Evolutionary conservation across 1,140 invertebrate genomes (phyloP), one percentile per base, ranked within the genome.

Genomic region (Zaprionus capensis): DNA sequence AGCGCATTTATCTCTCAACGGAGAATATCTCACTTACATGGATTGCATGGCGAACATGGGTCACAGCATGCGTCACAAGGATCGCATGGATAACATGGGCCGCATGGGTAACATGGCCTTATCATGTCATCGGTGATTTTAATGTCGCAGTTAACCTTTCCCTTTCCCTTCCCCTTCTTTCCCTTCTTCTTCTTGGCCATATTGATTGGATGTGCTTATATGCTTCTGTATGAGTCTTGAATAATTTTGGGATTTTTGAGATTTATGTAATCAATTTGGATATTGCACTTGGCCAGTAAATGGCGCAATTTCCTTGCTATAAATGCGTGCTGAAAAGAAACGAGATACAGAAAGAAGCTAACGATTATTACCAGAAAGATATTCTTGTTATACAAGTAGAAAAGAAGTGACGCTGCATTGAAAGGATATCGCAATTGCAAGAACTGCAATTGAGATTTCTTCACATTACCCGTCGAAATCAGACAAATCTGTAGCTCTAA

Each of bases 271-370:
- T 82, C 86, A 86, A 90, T 91, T 91, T 86, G 55, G 82, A 91
- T 90, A 65, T 81, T 81, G 73, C 90, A 92, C 78, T 92, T 92
- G 79, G 80, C 63, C 74, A 92, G 62, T 64, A 78, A 85, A 68
- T 81, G 84, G 67, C 79, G 79, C 76, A 92, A 76, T 82, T 92
- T 87, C 76, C 88, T 65, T 55, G 81, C 88, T 65, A 71, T 34
- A 56, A 1, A 26, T 69, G 44, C 28, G 38, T 61, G 56, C 56
- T 56, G 31, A 9, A 38, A 76, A 53, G 4, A 51, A 28, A 56
- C 31, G 63, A 12, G 41, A 7, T 1, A 28, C 24, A 41, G 44
- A 78, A 80, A 24, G 15, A 57, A 31, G 59, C 15, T 49, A 12
- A 12, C 1, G 2, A 20, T 17, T 17, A 46, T 46, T 44, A 44